Evolutionary conservation across 2,113 vertebrate genomes (phyloP).

Genomic region (Thamnaconus septentrionalis): DNA sequence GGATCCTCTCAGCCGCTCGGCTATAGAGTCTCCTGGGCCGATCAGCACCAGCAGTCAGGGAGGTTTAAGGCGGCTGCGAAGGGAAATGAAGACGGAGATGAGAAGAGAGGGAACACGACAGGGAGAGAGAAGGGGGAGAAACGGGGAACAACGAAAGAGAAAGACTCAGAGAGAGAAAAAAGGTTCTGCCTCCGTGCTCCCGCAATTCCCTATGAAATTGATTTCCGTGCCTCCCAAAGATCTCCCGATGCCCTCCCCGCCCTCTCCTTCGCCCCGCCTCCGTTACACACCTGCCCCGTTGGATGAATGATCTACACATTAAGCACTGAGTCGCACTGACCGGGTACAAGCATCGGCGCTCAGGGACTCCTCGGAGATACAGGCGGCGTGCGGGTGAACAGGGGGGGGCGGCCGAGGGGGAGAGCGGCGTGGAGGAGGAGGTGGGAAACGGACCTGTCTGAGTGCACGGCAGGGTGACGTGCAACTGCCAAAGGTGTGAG

Average conservation of each 20-base stretch:
- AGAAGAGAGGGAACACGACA: slow-evolving; percentile 4
- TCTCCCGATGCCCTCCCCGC: slow-evolving; percentile 51
- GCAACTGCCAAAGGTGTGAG: slow-evolving; percentile 1
- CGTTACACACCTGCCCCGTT: slow-evolving; percentile 67
- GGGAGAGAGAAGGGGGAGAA: slow-evolving; percentile 6
- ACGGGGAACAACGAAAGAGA: not conserved
- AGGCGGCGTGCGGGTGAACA: slow-evolving; percentile 3
- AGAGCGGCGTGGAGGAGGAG: slow-evolving; percentile 24
- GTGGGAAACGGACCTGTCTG: not conserved
- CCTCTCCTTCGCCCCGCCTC: slow-evolving; percentile 43
- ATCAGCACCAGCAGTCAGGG: slow-evolving; percentile 40
- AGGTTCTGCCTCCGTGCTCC: slow-evolving; percentile 53
- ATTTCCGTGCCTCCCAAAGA: slow-evolving; percentile 65
- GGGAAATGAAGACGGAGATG: slow-evolving; percentile 47
- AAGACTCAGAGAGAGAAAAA: slow-evolving; percentile 19
- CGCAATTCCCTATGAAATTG: slow-evolving; percentile 65
- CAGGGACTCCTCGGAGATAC: slow-evolving; percentile 32
- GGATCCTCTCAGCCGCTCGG: slow-evolving; percentile 55
- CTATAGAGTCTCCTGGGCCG: slow-evolving; percentile 26
- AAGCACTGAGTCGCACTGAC: slow-evolving; percentile 63
- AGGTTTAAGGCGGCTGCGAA: slow-evolving; percentile 26
- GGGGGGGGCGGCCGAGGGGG: not conserved
- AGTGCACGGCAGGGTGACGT: slow-evolving; percentile 12
- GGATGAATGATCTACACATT: slow-evolving; percentile 69
- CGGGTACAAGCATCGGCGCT: slow-evolving; percentile 47